phyloP scores from a whole-genome alignment of 2,113 vertebrate species.

The Forbesichthys papilliferus region DNA sequence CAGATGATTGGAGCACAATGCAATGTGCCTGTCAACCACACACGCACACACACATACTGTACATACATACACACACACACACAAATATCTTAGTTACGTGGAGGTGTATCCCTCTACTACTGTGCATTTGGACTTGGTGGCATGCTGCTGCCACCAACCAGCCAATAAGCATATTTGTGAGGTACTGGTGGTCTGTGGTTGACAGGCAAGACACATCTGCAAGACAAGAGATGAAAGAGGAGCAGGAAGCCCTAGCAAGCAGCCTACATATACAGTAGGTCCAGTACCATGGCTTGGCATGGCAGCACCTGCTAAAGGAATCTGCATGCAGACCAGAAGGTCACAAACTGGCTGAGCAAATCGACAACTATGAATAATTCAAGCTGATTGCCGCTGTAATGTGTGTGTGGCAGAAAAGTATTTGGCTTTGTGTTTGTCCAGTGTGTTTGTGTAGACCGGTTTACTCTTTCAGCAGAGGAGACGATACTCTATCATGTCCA shows the following conservation, averaged over 20 bases:
- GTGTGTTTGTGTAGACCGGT: too few species aligned
- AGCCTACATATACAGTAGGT: slow-evolving; percentile 14
- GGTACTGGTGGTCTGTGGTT: slow-evolving; percentile 27
- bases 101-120: neutral
- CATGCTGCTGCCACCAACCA: neutral
- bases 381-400: neutral
- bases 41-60: slow-evolving; percentile 29
- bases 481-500: too few species aligned
- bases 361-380: neutral
- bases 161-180: slow-evolving; percentile 21
- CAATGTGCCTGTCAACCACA: slow-evolving; percentile 52
- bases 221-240: slow-evolving; percentile 2
- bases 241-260: slow-evolving; percentile 17
- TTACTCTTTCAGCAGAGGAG: too few species aligned
- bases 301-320: slow-evolving; percentile 44
- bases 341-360: slow-evolving; percentile 43
- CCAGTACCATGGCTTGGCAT: slow-evolving; percentile 39
- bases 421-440: too few species aligned
- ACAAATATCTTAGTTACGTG: neutral
- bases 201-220: slow-evolving; percentile 48
- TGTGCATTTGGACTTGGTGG: too few species aligned
- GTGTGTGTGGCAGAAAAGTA: too few species aligned
- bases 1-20: slow-evolving; percentile 62
- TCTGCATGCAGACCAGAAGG: slow-evolving; percentile 7
- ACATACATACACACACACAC: slow-evolving; percentile 5